phyloP scores from a whole-genome alignment of 2,113 vertebrate species.

The Varanus salvator region DNA sequence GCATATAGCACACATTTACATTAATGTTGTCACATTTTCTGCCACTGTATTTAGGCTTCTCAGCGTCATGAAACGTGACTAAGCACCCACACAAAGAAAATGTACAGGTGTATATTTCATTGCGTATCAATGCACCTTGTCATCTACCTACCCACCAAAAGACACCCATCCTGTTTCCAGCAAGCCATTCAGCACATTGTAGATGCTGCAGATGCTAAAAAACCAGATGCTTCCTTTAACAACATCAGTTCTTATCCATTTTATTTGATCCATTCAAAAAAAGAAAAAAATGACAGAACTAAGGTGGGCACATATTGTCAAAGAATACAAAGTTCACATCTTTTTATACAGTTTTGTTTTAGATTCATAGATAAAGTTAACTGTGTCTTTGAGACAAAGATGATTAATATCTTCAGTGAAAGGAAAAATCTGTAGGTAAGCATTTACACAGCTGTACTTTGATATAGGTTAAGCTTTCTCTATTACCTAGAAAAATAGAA shows the following conservation, averaged over 20 bases:
- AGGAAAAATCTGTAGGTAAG: constrained; percentile 57
- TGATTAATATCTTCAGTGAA: constrained; percentile 41
- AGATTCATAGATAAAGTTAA: constrained; percentile 66
- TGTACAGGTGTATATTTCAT: not conserved
- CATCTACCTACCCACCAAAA: not conserved
- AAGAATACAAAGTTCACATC: constrained; percentile 64
- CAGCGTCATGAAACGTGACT: not conserved
- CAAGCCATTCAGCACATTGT: not conserved
- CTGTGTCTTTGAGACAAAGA: constrained; percentile 55
- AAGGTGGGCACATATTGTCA: constrained; percentile 63
- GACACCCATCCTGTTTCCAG: not conserved
- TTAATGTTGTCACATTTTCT: not conserved
- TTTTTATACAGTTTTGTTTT: constrained; percentile 59
- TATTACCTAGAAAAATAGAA: constrained; percentile 78
- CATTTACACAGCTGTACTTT: constrained; percentile 53
- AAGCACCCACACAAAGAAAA: not conserved
- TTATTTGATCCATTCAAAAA: constrained; percentile 76
- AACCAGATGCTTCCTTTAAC: constrained; percentile 3
- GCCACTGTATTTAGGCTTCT: not conserved
- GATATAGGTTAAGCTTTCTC: constrained; percentile 62
- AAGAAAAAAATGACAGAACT: constrained; percentile 65
- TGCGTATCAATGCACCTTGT: not conserved
- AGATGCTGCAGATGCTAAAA: not conserved
- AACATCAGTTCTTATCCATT: constrained; percentile 62
- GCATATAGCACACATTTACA: not conserved